phyloP scores from a whole-genome alignment of 30 jellyfish, hydroid and myxozoan genomes.

The Hydra vulgaris region DNA sequence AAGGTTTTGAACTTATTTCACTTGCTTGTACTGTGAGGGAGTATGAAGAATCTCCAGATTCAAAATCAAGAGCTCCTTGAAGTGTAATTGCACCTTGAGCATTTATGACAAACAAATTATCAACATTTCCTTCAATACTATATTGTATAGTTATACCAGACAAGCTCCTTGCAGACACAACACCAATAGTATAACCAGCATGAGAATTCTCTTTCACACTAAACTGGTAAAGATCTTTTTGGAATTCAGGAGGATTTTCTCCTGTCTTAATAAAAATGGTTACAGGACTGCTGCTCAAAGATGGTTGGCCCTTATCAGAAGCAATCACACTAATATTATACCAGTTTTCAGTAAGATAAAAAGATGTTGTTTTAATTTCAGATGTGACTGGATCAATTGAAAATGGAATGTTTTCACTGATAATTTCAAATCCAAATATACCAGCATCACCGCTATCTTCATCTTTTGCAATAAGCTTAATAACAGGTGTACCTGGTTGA shows the following conservation, averaged over 20 bases:
- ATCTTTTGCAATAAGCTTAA: constrained; percentile 57
- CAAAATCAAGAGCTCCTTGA: constrained; percentile 78
- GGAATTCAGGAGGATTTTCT: constrained; percentile 73
- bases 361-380: constrained; percentile 47
- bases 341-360: constrained; percentile 38
- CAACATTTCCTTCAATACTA: constrained; percentile 51
- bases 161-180: constrained; percentile 67
- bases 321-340: constrained; percentile 70
- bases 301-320: constrained; percentile 76
- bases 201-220: constrained; percentile 64
- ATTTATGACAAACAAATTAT: constrained; percentile 58
- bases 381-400: constrained; percentile 83
- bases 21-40: constrained; percentile 61
- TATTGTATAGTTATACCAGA: constrained; percentile 75
- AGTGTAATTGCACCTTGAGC: constrained; percentile 43
- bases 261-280: constrained; percentile 52
- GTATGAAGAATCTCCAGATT: constrained; percentile 44
- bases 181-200: constrained; percentile 54
- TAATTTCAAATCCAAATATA: constrained; percentile 48
- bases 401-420: constrained; percentile 54
- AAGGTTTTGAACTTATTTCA: constrained; percentile 53
- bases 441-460: constrained; percentile 92
- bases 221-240: constrained; percentile 52
- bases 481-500: constrained; percentile 81
- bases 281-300: constrained; percentile 34